Evolutionary conservation across 2,113 vertebrate genomes (phyloP), one percentile per base, ranked within the genome.

Genomic region (Ancistrus triradiatus): DNA sequence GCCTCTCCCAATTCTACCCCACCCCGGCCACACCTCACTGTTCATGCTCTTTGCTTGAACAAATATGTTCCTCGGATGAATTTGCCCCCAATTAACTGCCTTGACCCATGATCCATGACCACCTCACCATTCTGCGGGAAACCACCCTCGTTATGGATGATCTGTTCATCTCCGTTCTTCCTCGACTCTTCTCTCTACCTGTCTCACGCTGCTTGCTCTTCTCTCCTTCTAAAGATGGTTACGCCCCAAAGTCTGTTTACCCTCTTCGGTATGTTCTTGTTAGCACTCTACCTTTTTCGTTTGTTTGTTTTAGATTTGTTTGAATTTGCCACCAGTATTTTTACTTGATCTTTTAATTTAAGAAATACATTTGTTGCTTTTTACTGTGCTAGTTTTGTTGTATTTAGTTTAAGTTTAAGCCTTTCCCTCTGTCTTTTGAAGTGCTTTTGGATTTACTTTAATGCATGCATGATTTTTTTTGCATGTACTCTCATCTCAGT

Each of bases 141-240:
- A 91, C 95, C 95, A 95, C 94, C 92, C 94, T 98, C 92, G 94
- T 92, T 97, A 92, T 95, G 95, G 95, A 98, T 95, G 94, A 98
- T 98, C 95, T 98, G 95, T 98, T 95, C 93, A 97, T 98, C 94
- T 93, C 91, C 90, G 93, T 89, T 92, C 90, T 92, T 91, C 95
- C 93, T 96, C 93, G 93, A 96, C 93, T 97, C 94, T 95, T 91
- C 92, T 96, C 92, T 93, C 91, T 92, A 91, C 94, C 95, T 97
- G 94, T 97, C 93, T 96, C 92, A 93, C 89, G 93, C 94, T 95
- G 95, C 95, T 97, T 89, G 85, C 79, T 83, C 79, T 80, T 83
- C 85, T 87, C 85, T 85, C 83, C 84, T 73, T 81, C 77, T 80
- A 80, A 81, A 80, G 92, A 93, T 93, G 91, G 90, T 92, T 94